These are phyloP conservation scores for Gephyroberyx darwinii DNA, from an alignment of 2,797 vertebrate genomes.

Conservation along the genomic window DNA sequence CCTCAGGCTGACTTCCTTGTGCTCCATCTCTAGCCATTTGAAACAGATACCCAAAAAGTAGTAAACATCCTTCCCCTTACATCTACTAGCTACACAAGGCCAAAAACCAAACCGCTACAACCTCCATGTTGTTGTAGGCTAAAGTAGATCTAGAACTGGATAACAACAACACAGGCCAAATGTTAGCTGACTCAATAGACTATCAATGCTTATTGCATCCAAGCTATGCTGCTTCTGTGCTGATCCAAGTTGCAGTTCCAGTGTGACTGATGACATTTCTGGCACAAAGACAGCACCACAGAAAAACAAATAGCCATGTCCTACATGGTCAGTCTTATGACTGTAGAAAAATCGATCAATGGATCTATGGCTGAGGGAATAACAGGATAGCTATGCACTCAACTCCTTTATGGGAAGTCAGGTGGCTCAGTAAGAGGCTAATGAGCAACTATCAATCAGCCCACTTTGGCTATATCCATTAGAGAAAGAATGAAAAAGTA, in stretches of 20 bases:
- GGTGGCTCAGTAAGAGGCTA: conserved; percentile 5
- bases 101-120: too few species aligned
- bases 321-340: not conserved
- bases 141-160: too few species aligned
- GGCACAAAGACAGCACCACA: not conserved
- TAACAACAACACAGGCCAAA: too few species aligned
- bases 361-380: not conserved
- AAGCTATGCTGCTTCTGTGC: too few species aligned
- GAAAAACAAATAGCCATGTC: not conserved
- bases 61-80: too few species aligned
- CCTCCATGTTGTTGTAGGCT: too few species aligned
- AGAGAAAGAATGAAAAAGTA: not conserved
- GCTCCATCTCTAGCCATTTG: not conserved
- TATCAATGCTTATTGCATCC: too few species aligned
- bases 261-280: not conserved
- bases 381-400: not conserved
- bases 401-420: conserved; percentile 5
- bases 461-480: not conserved
- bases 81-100: too few species aligned
- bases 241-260: too few species aligned
- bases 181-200: too few species aligned
- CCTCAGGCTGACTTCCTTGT: not conserved
- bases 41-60: not conserved
- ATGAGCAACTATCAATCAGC: not conserved
- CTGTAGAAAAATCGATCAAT: not conserved